Base-by-base conservation (phyloP, 92 coral and sea anemone genomes). In the Parazoanthus darwini region DNA sequence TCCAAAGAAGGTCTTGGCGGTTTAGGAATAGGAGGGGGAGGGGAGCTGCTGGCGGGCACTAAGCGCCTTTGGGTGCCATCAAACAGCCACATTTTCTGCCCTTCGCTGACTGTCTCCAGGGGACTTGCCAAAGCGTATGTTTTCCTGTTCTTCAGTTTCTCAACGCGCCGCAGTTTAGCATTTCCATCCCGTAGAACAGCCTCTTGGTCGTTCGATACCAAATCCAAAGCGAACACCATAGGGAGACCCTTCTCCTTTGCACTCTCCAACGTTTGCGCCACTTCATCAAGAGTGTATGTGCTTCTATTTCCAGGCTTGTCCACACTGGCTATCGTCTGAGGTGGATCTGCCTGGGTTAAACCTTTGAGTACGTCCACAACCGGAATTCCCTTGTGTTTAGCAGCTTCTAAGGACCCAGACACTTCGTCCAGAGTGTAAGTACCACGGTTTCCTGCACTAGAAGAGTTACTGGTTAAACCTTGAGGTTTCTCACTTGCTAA, bases 81-180 rank as follows among this genome's bases (percentile, higher is more conserved):
- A 84, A 93, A 95, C 70, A 95, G 84, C 33, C 90, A 86, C 38
- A 95, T 83, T 73, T 93, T 94, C 16, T 85, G 86, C 4, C 88
- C 92, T 38, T 95, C 98, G 5, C 98, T 95, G 46, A 95, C 94
- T 2, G 98, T 95, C 84, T 95, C 98, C 72, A 95, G 90, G 0
- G 98, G 98, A 82, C 96, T 95, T 44, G 98, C 98, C 39, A 95
- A 79, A 11, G 98, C 98, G 75, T 95, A 95, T 6, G 98, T 95
- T 74, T 95, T 95, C 26, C 98, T 93, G 76, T 95, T 95, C 36
- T 91, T 90, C 73, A 95, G 91, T 73, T 95, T 95, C 22, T 87
- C 93, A 83, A 93, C 96, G 33, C 98, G 88, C 72, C 98, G 89
- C 77, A 88, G 86, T 33, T 91, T 90, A 39, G 96, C 96, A 65